Conservation (phyloP, 1,140 invertebrate genomes). For the Heliconius hewitsoni region DNA sequence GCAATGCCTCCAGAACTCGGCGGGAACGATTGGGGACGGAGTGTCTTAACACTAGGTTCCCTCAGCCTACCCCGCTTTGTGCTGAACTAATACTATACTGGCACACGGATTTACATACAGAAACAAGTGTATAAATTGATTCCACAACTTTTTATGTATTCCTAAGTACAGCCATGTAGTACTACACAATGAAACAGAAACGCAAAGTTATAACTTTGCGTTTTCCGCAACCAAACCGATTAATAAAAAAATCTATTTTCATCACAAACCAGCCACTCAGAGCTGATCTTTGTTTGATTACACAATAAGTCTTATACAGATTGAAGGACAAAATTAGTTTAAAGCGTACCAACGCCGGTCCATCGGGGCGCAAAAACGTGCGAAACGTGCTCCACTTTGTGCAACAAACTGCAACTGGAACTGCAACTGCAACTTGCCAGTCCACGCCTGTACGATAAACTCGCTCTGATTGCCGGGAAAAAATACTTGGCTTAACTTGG, state of each 20-base stretch:
- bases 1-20: no score
- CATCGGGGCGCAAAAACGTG: conserved; percentile 17
- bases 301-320: background rate
- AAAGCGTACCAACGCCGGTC: background rate
- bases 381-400: conserved; percentile 20
- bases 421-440: conserved; percentile 30
- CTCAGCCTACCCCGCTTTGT: no score
- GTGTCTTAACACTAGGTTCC: no score
- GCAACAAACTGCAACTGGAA: conserved; percentile 6
- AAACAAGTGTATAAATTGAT: background rate
- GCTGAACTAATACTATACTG: background rate
- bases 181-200: no score
- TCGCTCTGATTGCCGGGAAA: conserved; percentile 44
- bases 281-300: background rate
- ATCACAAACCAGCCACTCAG: background rate
- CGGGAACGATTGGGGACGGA: no score
- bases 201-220: no score
- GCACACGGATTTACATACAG: no score
- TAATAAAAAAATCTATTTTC: background rate
- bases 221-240: no score
- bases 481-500: conserved; percentile 44
- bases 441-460: conserved; percentile 27
- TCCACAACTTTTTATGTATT: background rate
- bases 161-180: no score
- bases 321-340: conserved; percentile 14